Base-by-base conservation (phyloP, 2,797 vertebrate species). In the Cheirogaleus major region DNA sequence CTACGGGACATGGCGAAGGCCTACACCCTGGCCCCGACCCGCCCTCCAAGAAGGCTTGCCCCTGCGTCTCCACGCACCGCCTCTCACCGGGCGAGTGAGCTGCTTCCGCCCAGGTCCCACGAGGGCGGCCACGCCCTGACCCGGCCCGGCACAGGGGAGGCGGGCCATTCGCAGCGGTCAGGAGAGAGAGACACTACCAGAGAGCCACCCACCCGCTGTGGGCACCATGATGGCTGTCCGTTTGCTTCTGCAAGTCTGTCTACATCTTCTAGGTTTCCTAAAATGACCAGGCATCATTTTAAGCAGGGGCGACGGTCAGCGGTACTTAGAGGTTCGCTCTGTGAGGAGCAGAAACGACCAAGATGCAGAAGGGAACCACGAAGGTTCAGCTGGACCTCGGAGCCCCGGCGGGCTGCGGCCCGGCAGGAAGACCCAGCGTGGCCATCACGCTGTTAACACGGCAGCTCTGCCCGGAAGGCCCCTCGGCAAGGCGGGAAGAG, bases 121-220 rank as follows among this genome's bases (percentile, higher is more conserved):
- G 25, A 72, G 4, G 25, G 25, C 15, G 43, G 48, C 81, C 5
- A 38, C 15, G 30, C 72, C 65, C 50, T 67, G 3, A n/a, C 7
- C 38, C 55, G 32, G 5, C 38, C 20, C 65, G 15, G n/a, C n/a
- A n/a, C n/a, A n/a, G 50, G 50, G 78, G 67, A 17, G 32, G 1
- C 41, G 20, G n/a, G 32, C 63, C n/a, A 6, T 69, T 27, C 2
- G 13, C 10, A 1, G 75, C 18, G 0, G 10, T 48, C 43, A 30
- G 52, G 30, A 43, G 38, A 87, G 13, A 69, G 52, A n/a, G n/a
- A n/a, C n/a, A n/a, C 43, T 45, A 32, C 17, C 0, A 41, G 81
- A 15, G 43, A 0, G 3, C 50, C 59, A 1, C 14, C 69, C 3
- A 0, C 59, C 43, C 0, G 0, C 18, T 52, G 57, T 48, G 23